Percentiles rank a stretch among this genome's conserved stretches.
Evolutionary conservation across 1,140 invertebrate species (phyloP).

Genomic region (Diploscapter pachys): DNA sequence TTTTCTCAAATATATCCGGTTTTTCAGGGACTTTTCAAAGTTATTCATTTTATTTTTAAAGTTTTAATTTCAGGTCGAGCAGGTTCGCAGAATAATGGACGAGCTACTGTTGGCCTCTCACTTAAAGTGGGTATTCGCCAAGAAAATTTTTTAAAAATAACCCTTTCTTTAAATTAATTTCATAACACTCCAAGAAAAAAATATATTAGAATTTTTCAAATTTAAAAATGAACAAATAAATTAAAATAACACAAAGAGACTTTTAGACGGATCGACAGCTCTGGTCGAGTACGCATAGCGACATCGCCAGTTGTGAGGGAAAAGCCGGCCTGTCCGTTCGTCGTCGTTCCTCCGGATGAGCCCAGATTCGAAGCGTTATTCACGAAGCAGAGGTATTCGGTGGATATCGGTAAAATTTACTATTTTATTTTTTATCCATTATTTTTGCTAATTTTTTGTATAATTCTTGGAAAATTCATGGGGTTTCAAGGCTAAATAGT

Average conservation of each 20-base stretch:
- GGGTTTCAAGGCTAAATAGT: too few species aligned
- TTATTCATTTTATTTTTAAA: too few species aligned
- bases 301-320: not conserved
- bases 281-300: not conserved
- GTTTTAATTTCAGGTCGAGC: not conserved
- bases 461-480: slow-evolving; percentile 19
- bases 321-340: slow-evolving; percentile 12
- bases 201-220: not conserved
- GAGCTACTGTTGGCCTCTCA: slow-evolving; percentile 14
- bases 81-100: slow-evolving; percentile 11
- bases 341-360: slow-evolving; percentile 19
- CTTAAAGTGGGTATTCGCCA: not conserved
- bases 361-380: slow-evolving; percentile 4
- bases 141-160: not conserved
- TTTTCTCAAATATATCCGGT: too few species aligned
- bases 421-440: not conserved
- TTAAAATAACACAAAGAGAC: not conserved
- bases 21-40: too few species aligned
- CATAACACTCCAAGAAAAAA: not conserved
- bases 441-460: slow-evolving; percentile 5
- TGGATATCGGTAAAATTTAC: slow-evolving; percentile 16
- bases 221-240: not conserved
- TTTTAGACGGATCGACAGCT: not conserved
- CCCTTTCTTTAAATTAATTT: not conserved
- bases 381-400: slow-evolving; percentile 14